Conservation (phyloP, 2,797 vertebrate species). For the Buceros bicornis region DNA sequence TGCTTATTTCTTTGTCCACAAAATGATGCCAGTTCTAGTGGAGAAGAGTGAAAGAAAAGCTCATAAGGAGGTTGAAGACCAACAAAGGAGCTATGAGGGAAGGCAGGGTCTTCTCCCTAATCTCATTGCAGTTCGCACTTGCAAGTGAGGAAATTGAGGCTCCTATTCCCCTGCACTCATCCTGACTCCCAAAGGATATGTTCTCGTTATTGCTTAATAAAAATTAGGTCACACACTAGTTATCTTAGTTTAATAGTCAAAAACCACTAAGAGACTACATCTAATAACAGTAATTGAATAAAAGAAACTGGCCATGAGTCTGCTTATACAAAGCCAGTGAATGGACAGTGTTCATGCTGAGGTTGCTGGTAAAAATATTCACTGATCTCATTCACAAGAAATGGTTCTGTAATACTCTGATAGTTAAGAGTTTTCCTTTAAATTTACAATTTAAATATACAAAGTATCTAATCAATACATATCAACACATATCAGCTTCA, state of each 20-base stretch:
- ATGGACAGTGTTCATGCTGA: not conserved
- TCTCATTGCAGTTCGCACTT: not conserved
- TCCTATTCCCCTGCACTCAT: fast-evolving
- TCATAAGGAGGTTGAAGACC: not conserved
- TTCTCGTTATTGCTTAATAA: not conserved
- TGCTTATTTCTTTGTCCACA: not conserved
- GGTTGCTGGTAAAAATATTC: not conserved
- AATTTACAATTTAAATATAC: not conserved
- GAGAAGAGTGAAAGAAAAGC: not conserved
- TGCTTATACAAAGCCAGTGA: not conserved
- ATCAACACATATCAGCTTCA: not conserved
- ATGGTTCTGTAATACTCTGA: not conserved
- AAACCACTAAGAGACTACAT: not conserved
- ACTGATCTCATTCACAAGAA: not conserved
- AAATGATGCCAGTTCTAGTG: not conserved
- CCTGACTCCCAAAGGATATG: not conserved
- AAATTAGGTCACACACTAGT: not conserved
- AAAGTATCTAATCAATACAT: not conserved
- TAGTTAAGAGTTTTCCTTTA: not conserved
- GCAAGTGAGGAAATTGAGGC: not conserved
- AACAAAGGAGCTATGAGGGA: not conserved
- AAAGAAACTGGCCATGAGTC: not conserved
- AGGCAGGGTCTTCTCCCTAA: not conserved
- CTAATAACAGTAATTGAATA: not conserved
- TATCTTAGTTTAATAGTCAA: not conserved